Evolutionary conservation across 1,140 invertebrate genomes (phyloP), one percentile per base, ranked within the genome.

Genomic region (Hyles euphorbiae): DNA sequence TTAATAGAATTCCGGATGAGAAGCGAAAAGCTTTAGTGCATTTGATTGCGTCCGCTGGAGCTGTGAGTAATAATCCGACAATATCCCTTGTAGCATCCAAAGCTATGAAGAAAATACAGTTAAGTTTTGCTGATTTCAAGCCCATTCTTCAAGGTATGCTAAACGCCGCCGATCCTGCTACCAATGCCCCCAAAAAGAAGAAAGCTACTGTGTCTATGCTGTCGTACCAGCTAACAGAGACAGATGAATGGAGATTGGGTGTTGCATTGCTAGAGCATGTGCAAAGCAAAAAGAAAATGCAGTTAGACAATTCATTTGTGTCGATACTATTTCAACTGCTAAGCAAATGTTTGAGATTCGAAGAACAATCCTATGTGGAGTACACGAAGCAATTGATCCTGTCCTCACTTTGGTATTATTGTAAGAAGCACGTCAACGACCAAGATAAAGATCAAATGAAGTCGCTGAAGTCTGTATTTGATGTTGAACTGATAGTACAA

Each of bases 371-470:
- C 22, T 91, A 93, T n/a, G 92, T 96, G 0, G 97, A 98, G 81
- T 98, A 98, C 76, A 92, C 94, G 0, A 98, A 98, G 83, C 97
- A 98, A 74, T 80, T 98, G 8, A 89, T 97, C 22, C 81, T 98
- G 0, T 94, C 95, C 0, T 92, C 92, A n/a, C 89, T 98, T 6
- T 89, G 95, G 76, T 92, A 95, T 73, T 92, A 92, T 66, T 95
- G 93, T 67, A 87, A 91, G 68, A 91, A 91, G 63, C 83, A 94
- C 3, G 78, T 90, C 7, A 70, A 90, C 60, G 73, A 88, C 34
- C 83, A 85, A 4, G 80, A 82, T 60, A 74, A 79, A 52, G 89
- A 92, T 3, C 82, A 85, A 55, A 58, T 91, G 51, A 80, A 90
- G 55, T 71, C 92, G 54, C 76, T 91, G 0, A 91, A 94, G 65